A percentile compares a stretch with the other conserved stretches of the same genome.
These are phyloP conservation scores for Zosterops japonicus DNA, from an alignment of 2,113 vertebrate species.

Conservation along the genomic window DNA sequence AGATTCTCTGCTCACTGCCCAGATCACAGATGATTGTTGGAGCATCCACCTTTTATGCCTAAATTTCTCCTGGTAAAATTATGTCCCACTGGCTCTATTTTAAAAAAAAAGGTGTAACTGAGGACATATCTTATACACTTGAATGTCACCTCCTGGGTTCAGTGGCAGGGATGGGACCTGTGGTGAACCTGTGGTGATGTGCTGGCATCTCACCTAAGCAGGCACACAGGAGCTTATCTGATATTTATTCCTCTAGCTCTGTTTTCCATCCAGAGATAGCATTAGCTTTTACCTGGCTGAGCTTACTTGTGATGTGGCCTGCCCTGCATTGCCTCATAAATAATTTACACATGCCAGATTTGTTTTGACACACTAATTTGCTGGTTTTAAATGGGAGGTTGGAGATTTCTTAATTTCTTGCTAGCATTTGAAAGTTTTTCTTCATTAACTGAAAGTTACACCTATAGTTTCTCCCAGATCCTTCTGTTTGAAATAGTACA, in stretches of 20 bases:
- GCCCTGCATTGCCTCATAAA: not conserved
- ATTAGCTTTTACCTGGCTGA: not conserved
- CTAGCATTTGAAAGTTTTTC: not conserved
- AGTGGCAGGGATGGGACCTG: not conserved
- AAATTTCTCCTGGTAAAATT: not conserved
- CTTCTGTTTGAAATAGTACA: not conserved
- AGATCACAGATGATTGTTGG: not conserved
- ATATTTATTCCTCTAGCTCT: not conserved
- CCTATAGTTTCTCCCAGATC: not conserved
- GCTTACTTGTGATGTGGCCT: not conserved
- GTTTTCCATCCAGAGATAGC: not conserved
- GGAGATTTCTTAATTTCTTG: not conserved
- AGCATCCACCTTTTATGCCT: not conserved
- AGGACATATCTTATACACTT: not conserved
- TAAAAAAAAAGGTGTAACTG: fast-evolving
- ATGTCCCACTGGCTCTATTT: not conserved
- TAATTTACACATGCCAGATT: not conserved
- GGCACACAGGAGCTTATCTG: not conserved
- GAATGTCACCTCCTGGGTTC: not conserved
- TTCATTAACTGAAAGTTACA: not conserved
- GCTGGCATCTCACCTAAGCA: not conserved
- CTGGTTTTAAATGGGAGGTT: not conserved
- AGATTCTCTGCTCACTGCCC: not conserved
- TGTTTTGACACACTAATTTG: not conserved
- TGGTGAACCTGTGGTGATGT: fast-evolving